Conservation (phyloP, 2,888 invertebrate genomes). For the Habrosyne pyritoides region DNA sequence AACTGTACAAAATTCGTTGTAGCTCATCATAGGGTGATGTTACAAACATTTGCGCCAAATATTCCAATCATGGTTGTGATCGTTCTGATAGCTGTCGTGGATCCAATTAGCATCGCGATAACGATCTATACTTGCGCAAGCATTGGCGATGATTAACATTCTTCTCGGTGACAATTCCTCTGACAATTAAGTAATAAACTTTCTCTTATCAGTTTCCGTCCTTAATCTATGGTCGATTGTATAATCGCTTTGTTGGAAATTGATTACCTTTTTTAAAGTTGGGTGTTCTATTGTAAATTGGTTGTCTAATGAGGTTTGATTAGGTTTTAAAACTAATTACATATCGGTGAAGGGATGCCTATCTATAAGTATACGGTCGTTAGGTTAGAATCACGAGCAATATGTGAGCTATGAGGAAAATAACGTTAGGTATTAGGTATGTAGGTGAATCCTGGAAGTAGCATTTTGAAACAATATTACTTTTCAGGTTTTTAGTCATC, state of each 20-base stretch:
- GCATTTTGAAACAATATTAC: no score
- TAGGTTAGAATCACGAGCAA: no score
- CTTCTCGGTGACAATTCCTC: conserved; percentile 47
- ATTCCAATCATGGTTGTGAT: conserved; percentile 33
- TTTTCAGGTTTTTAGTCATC: no score
- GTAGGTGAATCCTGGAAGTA: no score
- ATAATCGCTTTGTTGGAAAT: conserved; percentile 10
- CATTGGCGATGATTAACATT: conserved; percentile 55
- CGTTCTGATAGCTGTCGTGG: conserved; percentile 33
- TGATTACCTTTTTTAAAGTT: background rate
- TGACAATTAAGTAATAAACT: conserved; percentile 65
- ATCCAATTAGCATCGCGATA: conserved; percentile 53
- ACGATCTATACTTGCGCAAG: conserved; percentile 54
- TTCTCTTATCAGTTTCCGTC: conserved; percentile 50
- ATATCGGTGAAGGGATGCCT: no score
- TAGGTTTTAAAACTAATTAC: no score
- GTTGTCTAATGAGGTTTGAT: background rate
- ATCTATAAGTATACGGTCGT: no score
- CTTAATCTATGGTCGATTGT: conserved; percentile 29
- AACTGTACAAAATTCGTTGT: no score
- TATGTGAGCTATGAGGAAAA: no score
- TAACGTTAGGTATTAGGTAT: no score
- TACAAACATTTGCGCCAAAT: background rate
- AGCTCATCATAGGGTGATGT: no score
- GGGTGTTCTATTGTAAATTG: background rate